Base-by-base conservation (phyloP, 2,888 invertebrate genomes). In the Aethes cnicana region DNA sequence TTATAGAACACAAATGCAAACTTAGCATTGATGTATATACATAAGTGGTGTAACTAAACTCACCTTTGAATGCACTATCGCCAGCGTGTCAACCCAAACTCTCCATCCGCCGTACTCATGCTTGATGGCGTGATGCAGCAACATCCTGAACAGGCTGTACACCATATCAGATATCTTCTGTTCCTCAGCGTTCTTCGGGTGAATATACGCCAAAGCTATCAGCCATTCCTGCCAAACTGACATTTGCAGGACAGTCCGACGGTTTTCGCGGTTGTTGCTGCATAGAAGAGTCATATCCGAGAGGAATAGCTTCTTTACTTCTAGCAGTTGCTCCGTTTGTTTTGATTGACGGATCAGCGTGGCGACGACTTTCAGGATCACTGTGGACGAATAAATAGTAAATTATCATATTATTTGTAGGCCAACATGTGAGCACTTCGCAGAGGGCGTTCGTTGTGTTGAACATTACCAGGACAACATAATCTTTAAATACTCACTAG, bases 211-310 rank as follows among this genome's bases (percentile, higher is more conserved):
- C 95, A 98, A 95, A 3, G 98, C 98, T 66, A 99, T 99, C 7
- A 99, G 91, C 99, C 99, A 99, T 56, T 87, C 99, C 84, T 97
- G 97, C 99, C 99, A 99, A 0, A 99, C 99, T 0, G 99, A 99
- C 99, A 99, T 99, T 89, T 99, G 99, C 30, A 99, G 91, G 8
- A 99, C 98, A 0, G 98, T 99, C 67, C 98, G 92, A 42, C 99
- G 90, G 83, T 99, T 99, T 78, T 99, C 99, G 8, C 98, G 92
- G 81, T 98, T 98, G 80, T 98, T 98, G 76, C 97, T 97, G 87
- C 99, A 99, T 50, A 99, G 90, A 42, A 98, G 90, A n/a, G 98
- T 98, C 95, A 99, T 97, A 81, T 99, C 99, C 1, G 98, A 97
- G 4, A 99, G 92, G 84, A 99, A 99, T 43, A 97, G 90, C 74